phyloP scores from a whole-genome alignment of 2,797 vertebrate genomes.

The Masticophis lateralis region DNA sequence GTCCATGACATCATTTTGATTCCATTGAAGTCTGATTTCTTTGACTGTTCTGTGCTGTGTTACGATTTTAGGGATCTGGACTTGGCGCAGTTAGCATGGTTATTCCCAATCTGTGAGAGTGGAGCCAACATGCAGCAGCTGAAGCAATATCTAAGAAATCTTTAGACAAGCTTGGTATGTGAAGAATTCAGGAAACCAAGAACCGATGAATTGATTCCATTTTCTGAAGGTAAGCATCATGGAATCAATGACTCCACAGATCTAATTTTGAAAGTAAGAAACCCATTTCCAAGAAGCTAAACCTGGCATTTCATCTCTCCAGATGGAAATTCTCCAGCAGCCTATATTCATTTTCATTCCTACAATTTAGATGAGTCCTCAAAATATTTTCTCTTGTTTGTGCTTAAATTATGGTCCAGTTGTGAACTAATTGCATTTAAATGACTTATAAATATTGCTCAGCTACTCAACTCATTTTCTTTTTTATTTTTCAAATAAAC shows the following conservation, averaged over 20 bases:
- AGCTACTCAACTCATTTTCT: conserved; percentile 9
- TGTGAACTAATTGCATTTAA: conserved; percentile 5
- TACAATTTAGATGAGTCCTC: neutral
- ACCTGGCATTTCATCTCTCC: neutral
- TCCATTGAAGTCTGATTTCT: neutral
- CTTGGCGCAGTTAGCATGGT: neutral
- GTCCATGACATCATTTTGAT: neutral
- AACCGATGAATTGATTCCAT: neutral
- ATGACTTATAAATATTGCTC: neutral
- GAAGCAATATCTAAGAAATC: neutral
- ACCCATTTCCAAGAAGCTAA: neutral
- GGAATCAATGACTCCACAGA: neutral
- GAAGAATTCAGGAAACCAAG: neutral
- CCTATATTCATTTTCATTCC: conserved; percentile 7
- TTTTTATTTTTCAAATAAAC: too few relatives aligned
- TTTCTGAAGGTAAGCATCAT: neutral
- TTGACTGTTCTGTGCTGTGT: neutral
- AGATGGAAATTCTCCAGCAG: neutral
- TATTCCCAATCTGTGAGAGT: too few relatives aligned
- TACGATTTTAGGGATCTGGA: neutral
- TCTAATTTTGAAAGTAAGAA: neutral
- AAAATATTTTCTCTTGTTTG: conserved; percentile 18
- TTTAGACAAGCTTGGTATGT: neutral
- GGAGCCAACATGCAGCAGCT: neutral
- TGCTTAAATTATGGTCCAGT: conserved; percentile 12